Percentiles rank a stretch among this genome's conserved stretches.
Conservation (phyloP, 2,113 vertebrate species). For the Oryzias curvinotus region DNA sequence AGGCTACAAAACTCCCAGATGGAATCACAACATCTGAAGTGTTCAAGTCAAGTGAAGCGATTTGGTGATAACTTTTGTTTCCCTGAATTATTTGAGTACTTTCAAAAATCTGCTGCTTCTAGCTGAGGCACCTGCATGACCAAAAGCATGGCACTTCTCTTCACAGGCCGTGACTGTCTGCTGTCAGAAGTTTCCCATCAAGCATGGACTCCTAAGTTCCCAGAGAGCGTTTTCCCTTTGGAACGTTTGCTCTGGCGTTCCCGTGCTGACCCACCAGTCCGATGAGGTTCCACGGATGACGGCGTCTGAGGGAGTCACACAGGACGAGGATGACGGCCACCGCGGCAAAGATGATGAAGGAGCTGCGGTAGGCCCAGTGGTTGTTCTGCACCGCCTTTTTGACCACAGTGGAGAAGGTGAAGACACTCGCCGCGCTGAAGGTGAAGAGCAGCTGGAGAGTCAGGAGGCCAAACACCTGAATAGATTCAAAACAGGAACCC, state of each 20-base stretch:
- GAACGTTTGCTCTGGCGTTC: no score
- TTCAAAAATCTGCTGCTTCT: background rate
- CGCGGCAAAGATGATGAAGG: constrained; percentile 62
- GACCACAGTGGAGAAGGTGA: constrained; percentile 73
- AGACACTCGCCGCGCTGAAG: constrained; percentile 73
- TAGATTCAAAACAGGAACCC: background rate
- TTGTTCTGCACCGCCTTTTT: constrained; percentile 47
- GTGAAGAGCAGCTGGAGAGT: constrained; percentile 77
- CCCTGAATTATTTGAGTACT: background rate
- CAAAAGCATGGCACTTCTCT: constrained; percentile 15
- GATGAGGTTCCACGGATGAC: constrained; percentile 76
- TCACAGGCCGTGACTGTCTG: background rate
- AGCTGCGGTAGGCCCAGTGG: constrained; percentile 68
- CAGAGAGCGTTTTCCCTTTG: no score
- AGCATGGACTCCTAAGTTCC: background rate
- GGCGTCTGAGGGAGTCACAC: constrained; percentile 58
- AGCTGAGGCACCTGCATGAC: background rate
- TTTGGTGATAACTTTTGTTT: background rate
- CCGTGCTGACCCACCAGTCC: constrained; percentile 63
- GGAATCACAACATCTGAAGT: no score
- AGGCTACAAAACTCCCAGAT: background rate
- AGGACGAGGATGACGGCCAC: constrained; percentile 44
- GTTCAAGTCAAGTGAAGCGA: no score
- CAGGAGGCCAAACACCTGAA: constrained; percentile 75
- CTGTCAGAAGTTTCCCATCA: background rate